Evolutionary conservation across 1,140 invertebrate genomes (phyloP).

Genomic region (Scaptomyza pallida): DNA sequence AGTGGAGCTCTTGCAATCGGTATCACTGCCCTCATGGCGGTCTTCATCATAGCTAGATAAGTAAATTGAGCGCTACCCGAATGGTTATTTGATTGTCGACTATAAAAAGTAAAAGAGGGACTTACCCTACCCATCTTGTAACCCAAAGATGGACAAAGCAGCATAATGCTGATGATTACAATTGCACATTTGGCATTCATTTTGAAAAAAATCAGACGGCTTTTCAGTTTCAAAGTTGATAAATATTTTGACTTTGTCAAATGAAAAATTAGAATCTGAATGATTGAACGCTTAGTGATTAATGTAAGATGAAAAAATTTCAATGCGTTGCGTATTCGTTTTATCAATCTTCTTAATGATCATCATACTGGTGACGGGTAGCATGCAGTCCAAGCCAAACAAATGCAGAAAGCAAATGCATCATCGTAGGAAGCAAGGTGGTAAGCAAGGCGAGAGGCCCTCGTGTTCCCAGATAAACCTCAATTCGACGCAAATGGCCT

Average conservation of each 20-base stretch:
- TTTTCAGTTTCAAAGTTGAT: neutral
- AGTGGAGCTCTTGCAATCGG: neutral
- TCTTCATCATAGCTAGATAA: neutral
- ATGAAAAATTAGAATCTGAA: neutral
- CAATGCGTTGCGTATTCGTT: constrained; percentile 41
- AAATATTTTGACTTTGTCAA: neutral
- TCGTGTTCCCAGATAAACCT: constrained; percentile 13
- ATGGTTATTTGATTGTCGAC: neutral
- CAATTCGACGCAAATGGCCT: constrained; percentile 33
- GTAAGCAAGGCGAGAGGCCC: neutral
- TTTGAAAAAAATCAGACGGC: neutral
- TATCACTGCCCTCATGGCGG: neutral
- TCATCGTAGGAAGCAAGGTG: neutral
- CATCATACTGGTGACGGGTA: constrained; percentile 23
- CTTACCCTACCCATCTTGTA: constrained; percentile 33
- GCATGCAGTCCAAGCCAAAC: neutral
- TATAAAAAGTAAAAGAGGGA: neutral
- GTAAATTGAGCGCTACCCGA: neutral
- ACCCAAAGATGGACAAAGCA: neutral
- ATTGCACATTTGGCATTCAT: constrained; percentile 12
- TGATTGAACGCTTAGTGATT: constrained; percentile 21
- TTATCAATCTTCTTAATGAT: constrained; percentile 19
- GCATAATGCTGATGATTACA: neutral
- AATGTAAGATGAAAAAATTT: constrained; percentile 42
- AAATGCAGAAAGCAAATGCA: neutral